These are phyloP conservation scores for Aromia moschata DNA, from an alignment of 2,888 invertebrate genomes.

Conservation along the genomic window DNA sequence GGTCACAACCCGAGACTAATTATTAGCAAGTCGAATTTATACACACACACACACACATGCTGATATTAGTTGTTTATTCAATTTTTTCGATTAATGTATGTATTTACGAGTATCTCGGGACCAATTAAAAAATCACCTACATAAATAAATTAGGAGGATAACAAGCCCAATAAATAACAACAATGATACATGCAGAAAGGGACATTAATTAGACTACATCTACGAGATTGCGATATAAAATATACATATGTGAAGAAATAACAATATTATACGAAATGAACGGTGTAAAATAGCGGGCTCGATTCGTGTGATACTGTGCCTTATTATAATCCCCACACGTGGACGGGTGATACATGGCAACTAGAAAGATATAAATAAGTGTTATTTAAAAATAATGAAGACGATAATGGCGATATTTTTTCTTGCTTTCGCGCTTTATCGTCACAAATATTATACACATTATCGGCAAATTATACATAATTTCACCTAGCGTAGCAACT, in stretches of 20 bases:
- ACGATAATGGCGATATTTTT: constrained; percentile 2
- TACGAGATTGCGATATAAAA: constrained; percentile 24
- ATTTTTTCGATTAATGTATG: constrained; percentile 2
- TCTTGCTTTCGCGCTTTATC: constrained; percentile 7
- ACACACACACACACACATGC: not conserved
- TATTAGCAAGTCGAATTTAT: constrained; percentile 4
- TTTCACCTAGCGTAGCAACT: not conserved
- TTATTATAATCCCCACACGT: constrained; percentile 15
- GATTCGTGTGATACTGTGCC: constrained; percentile 1
- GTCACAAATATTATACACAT: not conserved
- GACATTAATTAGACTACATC: not conserved
- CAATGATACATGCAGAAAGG: constrained; percentile 30
- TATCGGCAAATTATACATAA: not conserved
- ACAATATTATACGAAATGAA: constrained; percentile 37
- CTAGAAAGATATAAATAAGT: constrained; percentile 13
- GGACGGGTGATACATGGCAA: not conserved
- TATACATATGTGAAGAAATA: constrained; percentile 40
- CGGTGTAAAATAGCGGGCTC: constrained; percentile 18
- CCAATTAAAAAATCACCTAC: constrained; percentile 9
- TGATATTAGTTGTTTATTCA: constrained; percentile 1
- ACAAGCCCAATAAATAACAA: constrained; percentile 9
- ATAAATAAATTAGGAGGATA: constrained; percentile 2
- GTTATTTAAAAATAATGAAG: constrained; percentile 22
- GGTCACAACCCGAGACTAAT: constrained; percentile 7
- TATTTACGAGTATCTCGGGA: not conserved